These are phyloP conservation scores for Melopsittacus undulatus DNA, from an alignment of 2,797 vertebrate genomes.

Conservation along the genomic window DNA sequence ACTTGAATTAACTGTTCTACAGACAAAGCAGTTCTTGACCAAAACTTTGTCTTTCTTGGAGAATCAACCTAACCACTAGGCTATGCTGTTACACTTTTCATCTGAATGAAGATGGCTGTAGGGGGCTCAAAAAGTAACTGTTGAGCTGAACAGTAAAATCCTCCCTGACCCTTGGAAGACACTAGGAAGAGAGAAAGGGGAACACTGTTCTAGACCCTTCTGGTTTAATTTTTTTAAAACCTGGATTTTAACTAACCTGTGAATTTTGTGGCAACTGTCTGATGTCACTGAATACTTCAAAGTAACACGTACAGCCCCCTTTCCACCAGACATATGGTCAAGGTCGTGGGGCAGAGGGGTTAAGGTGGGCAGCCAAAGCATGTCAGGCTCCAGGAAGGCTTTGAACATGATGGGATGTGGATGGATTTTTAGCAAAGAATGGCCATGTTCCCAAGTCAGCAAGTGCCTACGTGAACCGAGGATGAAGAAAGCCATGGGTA, in stretches of 20 bases:
- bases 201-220: background rate
- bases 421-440: no score
- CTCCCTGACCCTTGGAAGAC: background rate
- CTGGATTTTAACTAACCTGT: background rate
- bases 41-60: background rate
- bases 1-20: background rate
- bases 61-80: background rate
- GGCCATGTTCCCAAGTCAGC: no score
- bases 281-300: background rate
- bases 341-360: background rate
- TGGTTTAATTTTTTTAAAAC: background rate
- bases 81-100: background rate
- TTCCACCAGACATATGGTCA: background rate
- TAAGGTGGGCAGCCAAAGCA: background rate
- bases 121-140: background rate
- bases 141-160: background rate
- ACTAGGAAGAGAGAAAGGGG: background rate
- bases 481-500: no score
- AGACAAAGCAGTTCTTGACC: background rate
- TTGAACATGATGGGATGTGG: background rate
- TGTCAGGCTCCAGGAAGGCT: rapidly evolving
- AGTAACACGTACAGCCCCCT: background rate
- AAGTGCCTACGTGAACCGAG: no score
- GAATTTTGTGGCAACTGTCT: background rate
- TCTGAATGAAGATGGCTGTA: background rate